These are phyloP conservation scores for Alectura lathami DNA, from an alignment of 2,113 vertebrate species.

Conservation along the genomic window DNA sequence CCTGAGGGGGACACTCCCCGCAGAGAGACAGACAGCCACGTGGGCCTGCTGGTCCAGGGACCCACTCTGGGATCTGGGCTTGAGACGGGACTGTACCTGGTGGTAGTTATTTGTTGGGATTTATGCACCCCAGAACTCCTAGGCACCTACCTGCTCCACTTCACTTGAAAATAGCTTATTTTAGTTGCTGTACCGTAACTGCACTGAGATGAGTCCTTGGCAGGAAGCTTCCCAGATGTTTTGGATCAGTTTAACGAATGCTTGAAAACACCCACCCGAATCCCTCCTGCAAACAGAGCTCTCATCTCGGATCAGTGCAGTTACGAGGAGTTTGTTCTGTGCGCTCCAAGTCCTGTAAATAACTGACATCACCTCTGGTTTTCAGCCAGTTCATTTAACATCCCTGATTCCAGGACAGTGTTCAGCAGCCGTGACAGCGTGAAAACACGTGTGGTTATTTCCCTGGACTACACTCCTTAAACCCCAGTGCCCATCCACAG, in stretches of 20 bases:
- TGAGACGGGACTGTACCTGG: background rate
- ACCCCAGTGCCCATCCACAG: accelerated
- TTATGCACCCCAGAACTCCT: background rate
- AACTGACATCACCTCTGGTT: slow-evolving; percentile 4
- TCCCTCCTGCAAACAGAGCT: slow-evolving; percentile 1
- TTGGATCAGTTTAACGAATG: slow-evolving; percentile 11
- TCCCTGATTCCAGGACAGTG: background rate
- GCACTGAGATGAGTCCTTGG: background rate
- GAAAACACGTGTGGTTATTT: background rate
- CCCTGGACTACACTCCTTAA: accelerated
- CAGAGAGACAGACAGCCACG: accelerated
- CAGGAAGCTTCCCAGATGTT: slow-evolving; percentile 32
- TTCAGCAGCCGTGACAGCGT: background rate
- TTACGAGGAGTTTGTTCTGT: background rate
- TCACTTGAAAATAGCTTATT: background rate
- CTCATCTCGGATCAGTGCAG: slow-evolving; percentile 16
- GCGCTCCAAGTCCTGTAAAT: background rate
- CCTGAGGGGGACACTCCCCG: background rate
- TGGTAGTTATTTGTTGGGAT: accelerated
- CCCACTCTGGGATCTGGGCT: accelerated
- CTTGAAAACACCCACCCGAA: background rate
- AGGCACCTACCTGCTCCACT: background rate
- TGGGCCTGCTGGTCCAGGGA: background rate
- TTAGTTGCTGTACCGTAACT: background rate
- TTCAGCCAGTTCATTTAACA: background rate